These are phyloP conservation scores for Oscheius onirici DNA, from an alignment of 2,888 invertebrate genomes.

Conservation along the genomic window DNA sequence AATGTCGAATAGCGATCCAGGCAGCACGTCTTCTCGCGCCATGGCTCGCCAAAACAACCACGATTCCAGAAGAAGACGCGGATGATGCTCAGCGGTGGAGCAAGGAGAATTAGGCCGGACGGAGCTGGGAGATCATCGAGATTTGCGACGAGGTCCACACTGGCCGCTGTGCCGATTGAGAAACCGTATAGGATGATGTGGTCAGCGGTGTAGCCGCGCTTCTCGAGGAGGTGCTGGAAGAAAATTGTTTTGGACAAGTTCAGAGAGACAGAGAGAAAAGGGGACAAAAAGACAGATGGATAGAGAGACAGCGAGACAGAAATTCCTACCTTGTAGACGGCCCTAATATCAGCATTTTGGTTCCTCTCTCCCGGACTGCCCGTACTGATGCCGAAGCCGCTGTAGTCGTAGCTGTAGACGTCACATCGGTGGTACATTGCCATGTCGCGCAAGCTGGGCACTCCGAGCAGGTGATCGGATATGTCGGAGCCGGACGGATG, in stretches of 20 bases:
- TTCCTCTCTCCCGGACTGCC: conserved; percentile 52
- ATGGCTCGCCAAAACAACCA: conserved; percentile 42
- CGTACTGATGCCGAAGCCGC: conserved; percentile 60
- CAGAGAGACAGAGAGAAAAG: too few relatives aligned
- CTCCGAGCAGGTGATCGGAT: conserved; percentile 55
- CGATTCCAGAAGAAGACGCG: conserved; percentile 45
- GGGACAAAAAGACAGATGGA: too few relatives aligned
- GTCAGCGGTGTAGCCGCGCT: too few relatives aligned
- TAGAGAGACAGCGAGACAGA: too few relatives aligned
- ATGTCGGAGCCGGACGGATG: conserved; percentile 63
- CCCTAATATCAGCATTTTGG: conserved; percentile 55
- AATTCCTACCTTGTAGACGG: conserved; percentile 43
- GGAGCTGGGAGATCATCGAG: conserved; percentile 8
- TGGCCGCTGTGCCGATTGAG: conserved; percentile 60
- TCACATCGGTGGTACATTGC: conserved; percentile 55
- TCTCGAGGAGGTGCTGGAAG: too few relatives aligned
- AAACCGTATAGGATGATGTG: conserved; percentile 55
- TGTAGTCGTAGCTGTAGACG: conserved; percentile 61
- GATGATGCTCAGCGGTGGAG: conserved; percentile 55
- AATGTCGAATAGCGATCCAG: conserved; percentile 50
- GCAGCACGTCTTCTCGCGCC: conserved; percentile 41
- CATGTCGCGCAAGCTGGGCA: conserved; percentile 46
- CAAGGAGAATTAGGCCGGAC: conserved; percentile 46
- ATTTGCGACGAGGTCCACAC: conserved; percentile 39
- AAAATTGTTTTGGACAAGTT: too few relatives aligned